Conservation (phyloP, 2,113 vertebrate species). For the Onychorhynchus coronatus region DNA sequence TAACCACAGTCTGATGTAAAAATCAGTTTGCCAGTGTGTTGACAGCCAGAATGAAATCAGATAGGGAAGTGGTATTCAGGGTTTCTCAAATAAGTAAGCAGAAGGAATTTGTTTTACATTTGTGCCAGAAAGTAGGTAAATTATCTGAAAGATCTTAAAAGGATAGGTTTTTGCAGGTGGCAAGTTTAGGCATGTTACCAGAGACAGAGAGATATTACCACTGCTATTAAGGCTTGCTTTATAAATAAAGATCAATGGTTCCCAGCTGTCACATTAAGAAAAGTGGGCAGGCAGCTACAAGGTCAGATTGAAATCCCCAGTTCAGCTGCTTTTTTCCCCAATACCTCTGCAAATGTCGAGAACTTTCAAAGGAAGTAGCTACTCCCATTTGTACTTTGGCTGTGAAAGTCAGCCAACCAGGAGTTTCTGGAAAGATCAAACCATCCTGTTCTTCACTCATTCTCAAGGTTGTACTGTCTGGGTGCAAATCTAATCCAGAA, state of each 20-base stretch:
- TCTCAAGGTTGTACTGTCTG: neutral
- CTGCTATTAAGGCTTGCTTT: neutral
- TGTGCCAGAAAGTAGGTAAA: neutral
- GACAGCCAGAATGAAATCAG: neutral
- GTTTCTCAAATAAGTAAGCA: neutral
- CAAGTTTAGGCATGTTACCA: neutral
- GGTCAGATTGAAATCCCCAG: neutral
- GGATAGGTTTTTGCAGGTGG: neutral
- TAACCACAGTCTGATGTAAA: neutral
- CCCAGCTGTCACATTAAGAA: neutral
- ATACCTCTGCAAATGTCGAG: neutral
- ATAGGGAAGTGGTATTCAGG: neutral
- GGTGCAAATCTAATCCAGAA: neutral
- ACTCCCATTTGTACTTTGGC: neutral
- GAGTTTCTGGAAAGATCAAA: neutral
- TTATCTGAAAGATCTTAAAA: neutral
- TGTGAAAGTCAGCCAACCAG: neutral
- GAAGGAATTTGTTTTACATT: neutral
- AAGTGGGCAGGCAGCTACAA: neutral
- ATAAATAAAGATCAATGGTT: too few relatives aligned
- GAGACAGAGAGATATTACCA: neutral
- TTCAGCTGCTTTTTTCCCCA: neutral
- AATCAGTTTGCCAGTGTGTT: neutral
- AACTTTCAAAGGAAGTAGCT: neutral
- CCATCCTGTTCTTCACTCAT: neutral